A percentile compares a stretch with the other conserved stretches of the same genome.
Evolutionary conservation across 2,797 vertebrate species (phyloP).

Genomic region (Borostomias antarcticus): DNA sequence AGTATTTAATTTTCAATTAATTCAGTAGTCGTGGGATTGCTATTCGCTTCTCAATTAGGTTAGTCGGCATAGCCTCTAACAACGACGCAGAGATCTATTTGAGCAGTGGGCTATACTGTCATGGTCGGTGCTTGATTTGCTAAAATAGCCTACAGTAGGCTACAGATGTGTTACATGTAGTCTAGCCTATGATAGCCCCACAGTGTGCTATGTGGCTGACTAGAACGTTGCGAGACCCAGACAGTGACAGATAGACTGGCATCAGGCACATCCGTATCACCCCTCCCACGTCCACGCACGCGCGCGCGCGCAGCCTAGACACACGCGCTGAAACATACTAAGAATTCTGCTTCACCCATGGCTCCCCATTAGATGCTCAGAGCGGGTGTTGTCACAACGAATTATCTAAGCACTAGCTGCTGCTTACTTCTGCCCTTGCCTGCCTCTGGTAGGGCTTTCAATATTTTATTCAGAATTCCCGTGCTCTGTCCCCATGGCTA

Average conservation of each 20-base stretch:
- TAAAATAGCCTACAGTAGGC: too few species aligned
- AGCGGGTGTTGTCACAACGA: slow-evolving; percentile 78
- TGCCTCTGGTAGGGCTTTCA: slow-evolving; percentile 70
- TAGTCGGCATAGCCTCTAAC: too few species aligned
- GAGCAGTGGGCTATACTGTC: too few species aligned
- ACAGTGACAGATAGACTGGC: slow-evolving; percentile 51
- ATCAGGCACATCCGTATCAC: slow-evolving; percentile 58
- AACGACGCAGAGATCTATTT: too few species aligned
- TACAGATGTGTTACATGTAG: background rate
- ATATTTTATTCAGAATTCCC: slow-evolving; percentile 74
- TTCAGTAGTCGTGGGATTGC: too few species aligned
- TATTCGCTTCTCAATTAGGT: too few species aligned
- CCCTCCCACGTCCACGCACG: slow-evolving; percentile 62
- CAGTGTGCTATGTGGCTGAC: background rate
- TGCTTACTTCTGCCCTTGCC: slow-evolving; percentile 79
- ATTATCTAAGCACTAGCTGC: slow-evolving; percentile 69
- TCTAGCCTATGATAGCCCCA: background rate
- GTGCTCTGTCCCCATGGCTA: slow-evolving; percentile 86
- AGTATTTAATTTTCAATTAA: background rate
- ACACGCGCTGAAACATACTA: slow-evolving; percentile 29
- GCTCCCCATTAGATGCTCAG: slow-evolving; percentile 75
- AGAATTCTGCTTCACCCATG: slow-evolving; percentile 71
- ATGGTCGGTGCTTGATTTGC: too few species aligned
- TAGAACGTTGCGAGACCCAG: slow-evolving; percentile 38
- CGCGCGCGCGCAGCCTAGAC: slow-evolving; percentile 31